Base-by-base conservation (phyloP, 2,888 invertebrate species). In the Macrostomum cliftonense region DNA sequence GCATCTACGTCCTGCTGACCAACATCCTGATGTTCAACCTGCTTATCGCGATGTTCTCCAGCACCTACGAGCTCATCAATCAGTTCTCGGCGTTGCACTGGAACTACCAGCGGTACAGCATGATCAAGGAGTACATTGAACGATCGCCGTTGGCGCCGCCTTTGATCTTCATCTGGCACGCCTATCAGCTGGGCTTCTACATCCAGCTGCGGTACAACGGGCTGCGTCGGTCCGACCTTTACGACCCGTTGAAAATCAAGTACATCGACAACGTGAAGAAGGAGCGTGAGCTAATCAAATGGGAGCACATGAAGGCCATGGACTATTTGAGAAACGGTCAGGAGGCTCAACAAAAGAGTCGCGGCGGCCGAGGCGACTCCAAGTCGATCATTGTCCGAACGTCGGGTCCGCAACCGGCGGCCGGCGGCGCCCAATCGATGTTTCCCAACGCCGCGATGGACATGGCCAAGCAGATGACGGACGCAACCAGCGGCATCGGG, bases 1-100 rank as follows among this genome's bases (percentile, higher is more conserved):
- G 63, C 7, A 43, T 64, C 14, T 69, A 68, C 58, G 62, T 68
- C 57, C 54, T 70, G 28, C 56, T 70, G 43, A 66, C 65, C 39
- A 69, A 68, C 55, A 61, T 68, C 45, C 58, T 70, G 11, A 59
- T 70, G 37, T 62, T 70, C 51, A 70, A 70, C 51, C 63, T 70
- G 12, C 62, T 70, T 37, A 67, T 70, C 58, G 70, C 68, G 48
- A 70, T 70, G 67, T 17, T 48, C 20, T 52, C 50, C 20, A 43
- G 45, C 17, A 51, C 52, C 7, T 51, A 51, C 39, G 51, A 51
- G 43, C 45, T 44, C 37, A 53, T 51, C 36, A 45, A 51, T 16
- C 51, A 45, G 28, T 47, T 45, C 20, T 52, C 50, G 13, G 43
- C 39, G 19, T 46, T 52, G 38, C 42, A 53, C 20, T 52, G 51